Base-by-base conservation (phyloP, 2,113 vertebrate species). In the Pseudois nayaur region DNA sequence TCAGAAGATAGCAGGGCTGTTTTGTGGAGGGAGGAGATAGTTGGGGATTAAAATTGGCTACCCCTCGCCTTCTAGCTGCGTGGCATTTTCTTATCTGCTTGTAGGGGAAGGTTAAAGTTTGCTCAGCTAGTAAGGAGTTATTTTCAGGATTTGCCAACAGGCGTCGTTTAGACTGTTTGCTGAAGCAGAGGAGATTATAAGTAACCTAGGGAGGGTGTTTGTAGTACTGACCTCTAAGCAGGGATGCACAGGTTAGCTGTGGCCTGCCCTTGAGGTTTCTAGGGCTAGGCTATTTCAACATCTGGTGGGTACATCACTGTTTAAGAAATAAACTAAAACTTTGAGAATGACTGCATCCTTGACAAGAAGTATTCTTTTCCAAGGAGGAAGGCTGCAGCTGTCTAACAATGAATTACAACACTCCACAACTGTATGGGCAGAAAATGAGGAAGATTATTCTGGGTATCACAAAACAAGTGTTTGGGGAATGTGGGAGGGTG, bases 391-490 rank as follows among this genome's bases (percentile, higher is more conserved):
- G 71, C 87, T 85, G 71, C 87, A 97, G 95, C 97, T 98, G 91
- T 98, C 95, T 93, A 90, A 95, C 89, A 95, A 87, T 97, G 93
- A 98, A 90, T 98, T 95, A 95, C 89, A 97, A 59, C 89, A 59
- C 54, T 95, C 83, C 92, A 88, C 89, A 97, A 94, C 91, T 97
- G 89, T 93, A 95, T 97, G 54, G 89, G 87, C 79, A 98, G 96
- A 93, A 98, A 98, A 98, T 93, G 93, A 97, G 97, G 95, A 96
- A 95, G 98, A 97, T 97, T 95, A 97, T 97, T 93, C 89, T 64
- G 93, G 79, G 76, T 76, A 92, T 98, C 93, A 97, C 86, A 92
- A 54, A 97, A 97, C 54, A 59, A 21, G 71, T 97, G 93, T 95
- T 97, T 93, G 74, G 82, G 90, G 64, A 74, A 50, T 54, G 45